Evolutionary conservation across 2,113 vertebrate species (phyloP).

Genomic region (Lynx canadensis): DNA sequence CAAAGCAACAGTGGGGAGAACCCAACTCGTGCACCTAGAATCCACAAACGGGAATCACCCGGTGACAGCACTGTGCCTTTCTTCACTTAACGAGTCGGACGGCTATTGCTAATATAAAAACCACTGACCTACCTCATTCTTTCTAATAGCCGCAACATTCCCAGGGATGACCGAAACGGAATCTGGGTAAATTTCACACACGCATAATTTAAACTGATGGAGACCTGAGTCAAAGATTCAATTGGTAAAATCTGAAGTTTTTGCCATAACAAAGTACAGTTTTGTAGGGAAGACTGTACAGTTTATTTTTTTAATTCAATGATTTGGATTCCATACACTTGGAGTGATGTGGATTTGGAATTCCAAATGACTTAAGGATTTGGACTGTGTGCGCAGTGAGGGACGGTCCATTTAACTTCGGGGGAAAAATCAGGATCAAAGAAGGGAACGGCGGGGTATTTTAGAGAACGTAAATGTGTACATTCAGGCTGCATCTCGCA

Average conservation of each 20-base stretch:
- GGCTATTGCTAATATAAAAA: background rate
- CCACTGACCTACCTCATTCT: background rate
- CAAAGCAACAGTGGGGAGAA: background rate
- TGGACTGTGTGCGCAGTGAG: background rate
- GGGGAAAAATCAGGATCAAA: background rate
- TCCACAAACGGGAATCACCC: background rate
- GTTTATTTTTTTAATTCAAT: background rate
- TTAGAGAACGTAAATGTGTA: background rate
- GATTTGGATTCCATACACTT: background rate
- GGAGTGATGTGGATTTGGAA: background rate
- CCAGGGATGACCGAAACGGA: background rate
- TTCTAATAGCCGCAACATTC: background rate
- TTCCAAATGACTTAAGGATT: background rate
- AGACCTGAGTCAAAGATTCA: background rate
- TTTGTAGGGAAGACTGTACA: background rate
- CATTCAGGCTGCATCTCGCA: background rate
- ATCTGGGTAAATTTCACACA: background rate
- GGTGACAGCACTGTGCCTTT: fast-evolving
- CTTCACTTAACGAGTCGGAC: background rate
- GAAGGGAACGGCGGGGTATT: background rate
- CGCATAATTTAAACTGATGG: background rate
- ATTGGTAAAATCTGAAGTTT: background rate
- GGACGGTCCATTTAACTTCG: background rate
- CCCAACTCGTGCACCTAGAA: background rate
- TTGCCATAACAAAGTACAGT: background rate